These are phyloP conservation scores for Cnemophilus loriae DNA, from an alignment of 2,113 vertebrate species.

Conservation along the genomic window DNA sequence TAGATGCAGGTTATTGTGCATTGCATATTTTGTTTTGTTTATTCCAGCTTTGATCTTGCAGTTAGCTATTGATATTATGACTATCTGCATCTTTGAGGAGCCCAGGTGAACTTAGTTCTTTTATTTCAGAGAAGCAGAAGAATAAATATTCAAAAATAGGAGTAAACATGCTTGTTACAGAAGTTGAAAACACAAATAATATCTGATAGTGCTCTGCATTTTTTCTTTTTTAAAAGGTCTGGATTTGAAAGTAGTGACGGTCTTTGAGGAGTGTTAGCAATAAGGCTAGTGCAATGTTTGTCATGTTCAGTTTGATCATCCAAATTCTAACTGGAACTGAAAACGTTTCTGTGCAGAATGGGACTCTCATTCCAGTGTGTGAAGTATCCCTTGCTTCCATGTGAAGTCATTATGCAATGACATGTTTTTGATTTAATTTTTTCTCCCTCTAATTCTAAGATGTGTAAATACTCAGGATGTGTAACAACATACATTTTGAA, in stretches of 20 bases:
- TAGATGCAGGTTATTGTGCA: background rate
- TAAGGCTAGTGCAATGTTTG: background rate
- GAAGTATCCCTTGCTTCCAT: background rate
- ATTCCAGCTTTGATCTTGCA: background rate
- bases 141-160: background rate
- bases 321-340: background rate
- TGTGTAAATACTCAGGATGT: background rate
- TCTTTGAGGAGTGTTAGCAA: background rate
- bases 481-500: background rate
- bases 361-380: background rate
- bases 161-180: background rate
- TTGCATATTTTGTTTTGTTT: background rate
- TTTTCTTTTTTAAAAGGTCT: background rate
- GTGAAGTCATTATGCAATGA: background rate
- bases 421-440: background rate
- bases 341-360: background rate
- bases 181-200: background rate
- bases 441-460: background rate
- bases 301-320: background rate
- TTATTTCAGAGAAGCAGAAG: background rate
- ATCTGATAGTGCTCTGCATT: background rate
- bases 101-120: background rate
- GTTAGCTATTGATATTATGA: background rate
- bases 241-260: background rate
- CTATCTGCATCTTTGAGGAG: background rate